Conservation (phyloP, 2,797 vertebrate species). For the Cyclopterus lumpus region DNA sequence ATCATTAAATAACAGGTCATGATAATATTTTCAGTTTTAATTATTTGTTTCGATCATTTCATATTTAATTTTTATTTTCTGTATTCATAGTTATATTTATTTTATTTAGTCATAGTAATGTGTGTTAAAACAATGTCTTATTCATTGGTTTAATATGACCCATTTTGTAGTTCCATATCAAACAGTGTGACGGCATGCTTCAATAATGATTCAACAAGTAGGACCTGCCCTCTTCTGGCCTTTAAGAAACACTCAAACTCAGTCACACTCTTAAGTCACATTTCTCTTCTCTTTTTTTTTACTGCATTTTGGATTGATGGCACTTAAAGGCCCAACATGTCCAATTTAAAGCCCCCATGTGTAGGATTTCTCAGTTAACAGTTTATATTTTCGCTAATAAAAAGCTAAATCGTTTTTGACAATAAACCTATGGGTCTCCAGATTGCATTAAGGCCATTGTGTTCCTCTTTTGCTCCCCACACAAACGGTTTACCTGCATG, state of each 20-base stretch:
- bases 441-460: neutral
- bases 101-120: neutral
- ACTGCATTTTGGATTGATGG: neutral
- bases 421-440: neutral
- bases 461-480: neutral
- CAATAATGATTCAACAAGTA: conserved; percentile 2
- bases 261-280: neutral
- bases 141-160: neutral
- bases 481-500: neutral
- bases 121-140: neutral
- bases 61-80: neutral
- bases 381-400: neutral
- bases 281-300: neutral
- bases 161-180: neutral
- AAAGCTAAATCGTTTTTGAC: neutral
- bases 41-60: neutral
- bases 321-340: neutral
- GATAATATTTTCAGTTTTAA: neutral
- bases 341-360: neutral
- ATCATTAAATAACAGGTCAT: neutral
- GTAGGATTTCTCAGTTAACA: neutral
- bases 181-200: neutral
- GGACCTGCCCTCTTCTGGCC: neutral
- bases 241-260: neutral
- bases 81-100: neutral